Evolutionary conservation across 2,797 vertebrate species (phyloP).

Genomic region (Artibeus lituratus): DNA sequence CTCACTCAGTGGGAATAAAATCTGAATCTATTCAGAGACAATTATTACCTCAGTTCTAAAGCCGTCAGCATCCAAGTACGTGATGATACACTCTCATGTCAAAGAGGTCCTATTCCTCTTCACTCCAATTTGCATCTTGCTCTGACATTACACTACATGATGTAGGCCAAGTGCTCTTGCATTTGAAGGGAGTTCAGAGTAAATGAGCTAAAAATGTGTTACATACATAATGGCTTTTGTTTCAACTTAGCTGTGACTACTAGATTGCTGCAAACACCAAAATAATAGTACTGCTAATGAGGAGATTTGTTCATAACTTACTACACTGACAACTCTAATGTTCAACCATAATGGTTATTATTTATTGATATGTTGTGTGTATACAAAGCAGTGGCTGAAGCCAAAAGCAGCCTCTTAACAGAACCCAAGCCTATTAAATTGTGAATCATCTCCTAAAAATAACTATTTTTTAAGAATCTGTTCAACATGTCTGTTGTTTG

Average conservation of each 20-base stretch:
- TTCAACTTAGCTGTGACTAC: conserved; percentile 57
- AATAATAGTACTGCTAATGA: conserved; percentile 67
- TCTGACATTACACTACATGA: conserved; percentile 45
- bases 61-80: neutral
- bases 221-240: conserved; percentile 54
- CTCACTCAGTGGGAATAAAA: conserved; percentile 49
- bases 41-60: conserved; percentile 18
- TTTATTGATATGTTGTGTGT: conserved; percentile 59
- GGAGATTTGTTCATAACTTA: conserved; percentile 58
- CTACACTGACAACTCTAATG: conserved; percentile 55
- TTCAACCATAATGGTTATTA: conserved; percentile 56
- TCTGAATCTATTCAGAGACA: conserved; percentile 2
- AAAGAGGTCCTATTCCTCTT: conserved; percentile 33
- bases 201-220: conserved; percentile 69
- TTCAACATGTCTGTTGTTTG: neutral
- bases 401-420: conserved; percentile 43
- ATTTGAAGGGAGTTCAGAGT: conserved; percentile 48
- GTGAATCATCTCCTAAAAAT: conserved; percentile 47
- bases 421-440: conserved; percentile 25
- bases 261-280: conserved; percentile 54
- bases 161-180: conserved; percentile 37
- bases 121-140: conserved; percentile 20
- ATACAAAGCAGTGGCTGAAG: conserved; percentile 51
- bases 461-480: neutral
- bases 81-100: neutral